phyloP scores from a whole-genome alignment of 2,797 vertebrate species.

The Sebastes itinus region DNA sequence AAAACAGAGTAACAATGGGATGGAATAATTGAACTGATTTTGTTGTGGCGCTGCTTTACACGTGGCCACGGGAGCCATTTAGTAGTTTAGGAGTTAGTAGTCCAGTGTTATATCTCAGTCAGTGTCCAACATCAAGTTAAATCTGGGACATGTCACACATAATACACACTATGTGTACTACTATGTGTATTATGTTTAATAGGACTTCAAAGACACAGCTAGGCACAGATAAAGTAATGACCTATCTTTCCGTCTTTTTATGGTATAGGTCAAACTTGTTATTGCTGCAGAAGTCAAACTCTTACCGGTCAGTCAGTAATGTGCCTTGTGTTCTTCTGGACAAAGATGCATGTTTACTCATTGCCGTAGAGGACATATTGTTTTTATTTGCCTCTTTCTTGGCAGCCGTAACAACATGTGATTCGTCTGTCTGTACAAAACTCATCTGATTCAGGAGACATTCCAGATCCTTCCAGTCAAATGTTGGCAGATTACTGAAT shows the following conservation, averaged over 20 bases:
- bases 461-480: conserved; percentile 50
- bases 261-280: neutral
- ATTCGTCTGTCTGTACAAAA: conserved; percentile 12
- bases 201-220: neutral
- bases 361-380: neutral
- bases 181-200: neutral
- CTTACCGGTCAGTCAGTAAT: neutral
- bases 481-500: conserved; percentile 51
- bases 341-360: neutral
- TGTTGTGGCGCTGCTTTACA: no score
- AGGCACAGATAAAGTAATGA: neutral
- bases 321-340: neutral
- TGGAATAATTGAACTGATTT: no score
- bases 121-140: no score
- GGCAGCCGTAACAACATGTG: conserved; percentile 48
- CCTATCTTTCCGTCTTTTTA: neutral
- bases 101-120: no score
- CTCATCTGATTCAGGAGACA: conserved; percentile 55
- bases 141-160: no score
- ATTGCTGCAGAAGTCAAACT: neutral
- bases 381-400: conserved; percentile 23
- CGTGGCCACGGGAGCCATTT: no score
- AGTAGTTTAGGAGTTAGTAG: no score
- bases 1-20: no score
- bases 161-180: no score